Conservation (phyloP, 2,797 vertebrate genomes). For the Chelonia mydas region DNA sequence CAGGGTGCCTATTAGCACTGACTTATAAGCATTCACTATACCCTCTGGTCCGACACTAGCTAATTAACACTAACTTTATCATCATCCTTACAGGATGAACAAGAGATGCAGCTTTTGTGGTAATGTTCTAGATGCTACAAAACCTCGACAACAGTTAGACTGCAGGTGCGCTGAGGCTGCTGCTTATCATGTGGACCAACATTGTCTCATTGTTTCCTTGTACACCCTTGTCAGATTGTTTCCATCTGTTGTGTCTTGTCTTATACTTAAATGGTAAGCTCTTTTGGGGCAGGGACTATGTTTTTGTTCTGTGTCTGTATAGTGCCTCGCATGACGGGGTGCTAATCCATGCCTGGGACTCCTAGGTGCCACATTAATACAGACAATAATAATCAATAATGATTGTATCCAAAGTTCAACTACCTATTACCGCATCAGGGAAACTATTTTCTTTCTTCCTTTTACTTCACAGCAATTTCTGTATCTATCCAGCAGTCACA, state of each 20-base stretch:
- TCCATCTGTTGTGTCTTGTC: too few relatives aligned
- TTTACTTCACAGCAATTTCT: neutral
- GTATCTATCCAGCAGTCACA: neutral
- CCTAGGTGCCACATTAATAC: neutral
- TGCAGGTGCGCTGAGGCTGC: too few relatives aligned
- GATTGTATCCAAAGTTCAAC: neutral
- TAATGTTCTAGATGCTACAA: neutral
- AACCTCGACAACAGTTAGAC: too few relatives aligned
- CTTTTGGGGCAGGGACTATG: too few relatives aligned
- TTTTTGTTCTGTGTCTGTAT: too few relatives aligned
- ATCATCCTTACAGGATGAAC: rapidly evolving
- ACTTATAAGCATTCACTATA: neutral
- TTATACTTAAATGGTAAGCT: too few relatives aligned
- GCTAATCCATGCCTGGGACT: neutral
- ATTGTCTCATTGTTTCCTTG: too few relatives aligned
- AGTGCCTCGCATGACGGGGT: neutral
- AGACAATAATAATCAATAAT: neutral
- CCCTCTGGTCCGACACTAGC: neutral
- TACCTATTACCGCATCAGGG: neutral
- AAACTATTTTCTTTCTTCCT: neutral
- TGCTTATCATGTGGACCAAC: too few relatives aligned
- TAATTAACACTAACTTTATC: neutral
- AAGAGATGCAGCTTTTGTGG: neutral
- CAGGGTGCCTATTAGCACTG: neutral
- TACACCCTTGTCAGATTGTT: too few relatives aligned